Base-by-base conservation (phyloP, 2,797 vertebrate genomes). In the Coranthus polyacanthus region DNA sequence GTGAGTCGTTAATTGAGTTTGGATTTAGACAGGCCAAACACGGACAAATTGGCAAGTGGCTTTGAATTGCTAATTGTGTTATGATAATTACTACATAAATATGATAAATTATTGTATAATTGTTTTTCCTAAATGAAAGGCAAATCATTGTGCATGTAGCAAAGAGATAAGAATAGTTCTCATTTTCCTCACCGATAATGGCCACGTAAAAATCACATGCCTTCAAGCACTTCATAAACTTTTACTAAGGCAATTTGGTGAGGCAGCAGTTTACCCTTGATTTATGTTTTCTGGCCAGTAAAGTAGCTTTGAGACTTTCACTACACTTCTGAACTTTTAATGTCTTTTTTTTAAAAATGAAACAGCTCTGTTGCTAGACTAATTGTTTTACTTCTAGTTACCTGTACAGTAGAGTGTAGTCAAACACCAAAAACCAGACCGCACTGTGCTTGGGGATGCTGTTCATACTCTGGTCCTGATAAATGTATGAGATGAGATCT, bases 1-100 rank as follows among this genome's bases (percentile, higher is more conserved):
- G 64, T 55, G 69, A 78, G 69, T 56, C 72, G 62, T 70, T 83
- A 85, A 89, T 82, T 87, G 68, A 75, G 52, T 82, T 82, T 79
- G 42, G 71, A 81, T 82, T 82, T 73, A 72, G 63, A 82, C 66
- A 75, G 82, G 82, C 69, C 55, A 82, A 84, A 76, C 58, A 67
- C 67, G 47, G 53, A 59, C 65, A 32, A 72, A 79, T 82, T 67
- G 54, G 71, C 56, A 59, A 78, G 74, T 68, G 53, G 50, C 72
- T 55, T 83, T 57, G 60, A 42, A 71, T 74, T 69, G 61, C 44
- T 82, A 85, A 88, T 79, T 85, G 76, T 71, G 58, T 85, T 76
- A 69, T 78, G 46, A 78, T 82, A 86, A 86, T 84, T 56, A 50
- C 55, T 76, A 55, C 82, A 46, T 79, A 79, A 84, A 82, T 54